Evolutionary conservation across 2,113 vertebrate genomes (phyloP), one percentile per base, ranked within the genome.

Genomic region (Pycnonotus jocosus): DNA sequence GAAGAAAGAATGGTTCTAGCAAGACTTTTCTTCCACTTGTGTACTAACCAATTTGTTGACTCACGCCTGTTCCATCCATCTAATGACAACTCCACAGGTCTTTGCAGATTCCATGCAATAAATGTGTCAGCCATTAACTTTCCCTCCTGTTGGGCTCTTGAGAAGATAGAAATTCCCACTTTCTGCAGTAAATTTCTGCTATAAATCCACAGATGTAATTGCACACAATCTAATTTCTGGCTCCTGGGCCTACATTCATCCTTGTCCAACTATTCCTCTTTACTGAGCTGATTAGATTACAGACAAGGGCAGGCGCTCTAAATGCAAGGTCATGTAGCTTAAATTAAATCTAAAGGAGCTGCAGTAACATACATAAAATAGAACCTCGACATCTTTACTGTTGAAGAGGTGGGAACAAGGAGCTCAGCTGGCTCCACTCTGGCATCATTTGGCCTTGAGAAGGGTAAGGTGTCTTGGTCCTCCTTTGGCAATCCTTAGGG

Each of bases 121-220:
- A 93, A 93, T 44, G 85, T 64, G 71, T 79, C 90, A 90, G 64
- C 25, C 82, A 71, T 81, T 96, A 77, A 93, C 85, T 90, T 88
- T 88, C 22, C 15, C 71, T 92, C 51, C 64, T 93, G 35, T 37
- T 94, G 51, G 68, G 51, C 60, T 77, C 56, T 64, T 27, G 54
- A 76, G 74, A 93, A 88, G 81, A 95, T 83, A 96, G 92, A 96
- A 95, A 60, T 64, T 31, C 42, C 6, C 37, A 53, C 84, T 92
- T 95, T 91, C 85, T 83, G 56, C 79, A 48, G 90, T 83, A 92
- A 93, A 96, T 95, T 93, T 92, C 90, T 90, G 71, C 93, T 81
- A 96, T 95, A 96, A 94, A 96, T 96, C 93, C 90, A 90, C 85
- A 90, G 76, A 93, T 56, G 90, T 81, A 96, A 94, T 94, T 93